Evolutionary conservation across 2,888 invertebrate genomes (phyloP), one percentile per base, ranked within the genome.

Genomic region (Teinopalpus imperialis): DNA sequence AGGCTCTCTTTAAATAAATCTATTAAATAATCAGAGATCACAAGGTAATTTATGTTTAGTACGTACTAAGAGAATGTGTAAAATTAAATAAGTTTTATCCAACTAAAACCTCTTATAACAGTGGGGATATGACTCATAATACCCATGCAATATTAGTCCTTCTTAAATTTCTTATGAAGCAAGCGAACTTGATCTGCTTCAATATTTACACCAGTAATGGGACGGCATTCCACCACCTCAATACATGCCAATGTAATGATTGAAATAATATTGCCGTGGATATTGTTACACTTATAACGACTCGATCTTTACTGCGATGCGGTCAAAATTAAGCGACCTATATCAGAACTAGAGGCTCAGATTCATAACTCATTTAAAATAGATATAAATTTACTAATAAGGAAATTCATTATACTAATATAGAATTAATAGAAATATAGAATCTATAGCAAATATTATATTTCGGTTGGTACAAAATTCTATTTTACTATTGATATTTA

Each of bases 61-160:
- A n/a, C n/a, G n/a, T n/a, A n/a, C n/a, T n/a, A n/a, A n/a, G n/a
- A n/a, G n/a, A n/a, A n/a, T n/a, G n/a, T n/a, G n/a, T n/a, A n/a
- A n/a, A n/a, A n/a, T n/a, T n/a, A n/a, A n/a, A n/a, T n/a, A n/a
- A n/a, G n/a, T n/a, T n/a, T n/a, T n/a, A 16, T 16, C 4, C 4
- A 13, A 29, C 23, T 24, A 32, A 40, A 41, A 46, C 18, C 46
- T 30, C 47, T 31, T 43, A 45, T 46, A 52, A 53, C 50, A 46
- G 43, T 34, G 51, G 51, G 51, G 44, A 42, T 35, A 48, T 26
- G 12, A 32, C 36, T 41, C 48, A 45, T 48, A 56, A 76, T 81
- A 81, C 77, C 85, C 86, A 86, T 88, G 87, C 87, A 86, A 87
- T 83, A 86, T 85, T 83, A 82, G 75, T 81, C 67, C 62, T 70